A percentile compares a stretch with the other conserved stretches of the same genome.
Evolutionary conservation across 2,113 vertebrate genomes (phyloP).

Genomic region (Macquaria ambigua): DNA sequence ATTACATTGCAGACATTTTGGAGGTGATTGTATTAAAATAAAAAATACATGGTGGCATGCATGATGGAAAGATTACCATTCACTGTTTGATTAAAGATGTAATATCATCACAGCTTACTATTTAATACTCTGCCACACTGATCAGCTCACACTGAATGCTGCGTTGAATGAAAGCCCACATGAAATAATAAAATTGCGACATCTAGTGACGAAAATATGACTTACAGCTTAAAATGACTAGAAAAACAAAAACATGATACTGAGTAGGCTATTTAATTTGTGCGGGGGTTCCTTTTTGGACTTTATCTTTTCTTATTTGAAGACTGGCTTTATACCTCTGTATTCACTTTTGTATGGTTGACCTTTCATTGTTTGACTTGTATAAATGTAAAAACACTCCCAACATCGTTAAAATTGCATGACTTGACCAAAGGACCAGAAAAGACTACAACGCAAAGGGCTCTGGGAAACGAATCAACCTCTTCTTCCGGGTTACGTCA

Average conservation of each 20-base stretch:
- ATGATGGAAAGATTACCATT: background rate
- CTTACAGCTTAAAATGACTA: background rate
- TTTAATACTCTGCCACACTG: background rate
- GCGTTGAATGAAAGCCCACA: background rate
- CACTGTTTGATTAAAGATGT: background rate
- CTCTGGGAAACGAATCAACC: slow-evolving; percentile 40
- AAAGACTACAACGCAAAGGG: slow-evolving; percentile 65
- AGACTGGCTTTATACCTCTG: background rate
- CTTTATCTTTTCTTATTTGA: background rate
- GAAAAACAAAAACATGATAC: too few relatives aligned
- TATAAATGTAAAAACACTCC: background rate
- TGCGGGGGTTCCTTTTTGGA: background rate
- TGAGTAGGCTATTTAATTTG: background rate
- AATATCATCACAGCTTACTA: background rate
- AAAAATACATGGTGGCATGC: background rate
- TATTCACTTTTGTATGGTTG: background rate
- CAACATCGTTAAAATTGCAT: background rate
- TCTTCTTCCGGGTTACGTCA: background rate
- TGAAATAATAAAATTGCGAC: slow-evolving; percentile 38
- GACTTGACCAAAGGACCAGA: background rate
- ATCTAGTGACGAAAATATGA: slow-evolving; percentile 23
- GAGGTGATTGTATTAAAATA: background rate
- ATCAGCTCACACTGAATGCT: background rate
- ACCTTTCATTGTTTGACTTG: background rate
- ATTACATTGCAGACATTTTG: background rate